phyloP scores from a whole-genome alignment of 2,888 invertebrate species.

The Tiliacea citrago region DNA sequence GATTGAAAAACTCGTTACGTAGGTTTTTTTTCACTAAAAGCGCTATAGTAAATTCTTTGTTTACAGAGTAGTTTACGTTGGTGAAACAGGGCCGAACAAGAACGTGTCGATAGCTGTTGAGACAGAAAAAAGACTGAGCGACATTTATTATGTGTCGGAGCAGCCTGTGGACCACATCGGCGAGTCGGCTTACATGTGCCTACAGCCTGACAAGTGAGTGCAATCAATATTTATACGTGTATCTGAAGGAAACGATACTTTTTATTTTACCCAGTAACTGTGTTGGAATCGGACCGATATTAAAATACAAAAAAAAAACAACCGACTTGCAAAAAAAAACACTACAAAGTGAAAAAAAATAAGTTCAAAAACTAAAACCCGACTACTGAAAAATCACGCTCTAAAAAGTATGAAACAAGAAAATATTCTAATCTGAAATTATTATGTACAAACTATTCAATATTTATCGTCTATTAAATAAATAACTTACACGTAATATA shows the following conservation, averaged over 20 bases:
- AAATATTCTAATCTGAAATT: too few relatives aligned
- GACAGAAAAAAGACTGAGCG: constrained; percentile 85
- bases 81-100: constrained; percentile 84
- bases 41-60: constrained; percentile 12
- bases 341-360: too few relatives aligned
- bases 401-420: too few relatives aligned
- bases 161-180: constrained; percentile 86
- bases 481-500: too few relatives aligned
- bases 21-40: not conserved
- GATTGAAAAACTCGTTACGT: not conserved
- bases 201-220: constrained; percentile 90
- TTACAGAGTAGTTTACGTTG: constrained; percentile 85
- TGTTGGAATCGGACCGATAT: too few relatives aligned
- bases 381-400: too few relatives aligned
- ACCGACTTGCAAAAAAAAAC: too few relatives aligned
- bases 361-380: too few relatives aligned
- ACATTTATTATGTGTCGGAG: constrained; percentile 90
- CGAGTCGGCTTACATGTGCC: constrained; percentile 91
- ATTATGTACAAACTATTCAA: too few relatives aligned
- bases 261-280: not conserved
- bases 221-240: not conserved
- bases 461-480: too few relatives aligned
- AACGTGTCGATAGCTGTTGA: constrained; percentile 85
- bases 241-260: not conserved
- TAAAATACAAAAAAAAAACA: too few relatives aligned